These are phyloP conservation scores for Vulpes ferrilata DNA, from an alignment of 2,113 vertebrate species.

Conservation along the genomic window DNA sequence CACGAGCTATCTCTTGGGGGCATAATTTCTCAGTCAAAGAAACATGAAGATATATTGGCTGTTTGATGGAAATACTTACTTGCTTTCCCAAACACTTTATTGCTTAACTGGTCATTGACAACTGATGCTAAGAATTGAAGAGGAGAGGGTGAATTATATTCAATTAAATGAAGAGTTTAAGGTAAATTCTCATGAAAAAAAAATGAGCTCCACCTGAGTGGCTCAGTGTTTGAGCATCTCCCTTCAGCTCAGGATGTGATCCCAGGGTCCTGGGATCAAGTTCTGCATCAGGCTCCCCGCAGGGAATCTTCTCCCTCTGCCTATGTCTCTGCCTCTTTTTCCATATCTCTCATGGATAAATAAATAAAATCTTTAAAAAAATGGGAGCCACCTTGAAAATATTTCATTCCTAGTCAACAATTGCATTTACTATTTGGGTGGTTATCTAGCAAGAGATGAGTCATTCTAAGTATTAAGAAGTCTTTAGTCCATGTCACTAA, in stretches of 20 bases:
- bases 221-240: too few relatives aligned
- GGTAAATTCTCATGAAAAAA: neutral
- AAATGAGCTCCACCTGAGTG: neutral
- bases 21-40: conserved; percentile 48
- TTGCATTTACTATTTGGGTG: neutral
- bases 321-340: too few relatives aligned
- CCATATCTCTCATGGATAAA: too few relatives aligned
- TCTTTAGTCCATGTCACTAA: neutral
- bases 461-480: neutral
- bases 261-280: too few relatives aligned
- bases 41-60: conserved; percentile 45
- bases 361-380: neutral
- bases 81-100: conserved; percentile 40
- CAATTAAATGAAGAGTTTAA: neutral
- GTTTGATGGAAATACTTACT: conserved; percentile 42
- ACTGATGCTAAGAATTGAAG: neutral
- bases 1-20: neutral
- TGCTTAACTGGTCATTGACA: neutral
- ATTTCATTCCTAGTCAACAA: neutral
- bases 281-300: too few relatives aligned
- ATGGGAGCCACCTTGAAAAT: neutral
- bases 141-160: neutral
- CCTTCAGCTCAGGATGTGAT: too few relatives aligned
- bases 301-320: too few relatives aligned
- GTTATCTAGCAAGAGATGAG: neutral